These are phyloP conservation scores for Phylloscopus whistleri DNA, from an alignment of 2,113 vertebrate genomes.

Conservation along the genomic window DNA sequence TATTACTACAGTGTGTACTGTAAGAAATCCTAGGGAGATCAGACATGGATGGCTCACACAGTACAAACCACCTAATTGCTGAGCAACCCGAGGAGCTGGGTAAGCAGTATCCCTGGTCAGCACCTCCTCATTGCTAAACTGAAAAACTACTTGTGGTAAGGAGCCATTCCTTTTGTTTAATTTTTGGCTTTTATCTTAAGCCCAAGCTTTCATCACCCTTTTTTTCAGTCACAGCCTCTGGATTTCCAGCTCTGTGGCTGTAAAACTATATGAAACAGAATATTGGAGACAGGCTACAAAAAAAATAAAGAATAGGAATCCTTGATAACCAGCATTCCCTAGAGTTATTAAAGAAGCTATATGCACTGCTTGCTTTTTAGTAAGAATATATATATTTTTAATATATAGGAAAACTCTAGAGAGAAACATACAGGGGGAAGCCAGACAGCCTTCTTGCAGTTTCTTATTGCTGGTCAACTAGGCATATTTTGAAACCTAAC, in stretches of 20 bases:
- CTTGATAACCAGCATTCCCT: background rate
- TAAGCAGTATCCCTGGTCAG: background rate
- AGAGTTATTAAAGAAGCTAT: background rate
- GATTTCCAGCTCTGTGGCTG: background rate
- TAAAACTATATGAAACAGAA: background rate
- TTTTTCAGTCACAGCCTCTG: background rate
- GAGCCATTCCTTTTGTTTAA: background rate
- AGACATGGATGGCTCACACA: background rate
- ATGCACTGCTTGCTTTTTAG: background rate
- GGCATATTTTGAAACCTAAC: background rate
- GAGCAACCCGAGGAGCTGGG: background rate
- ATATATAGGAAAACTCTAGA: background rate
- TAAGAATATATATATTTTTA: background rate
- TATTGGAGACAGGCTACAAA: background rate
- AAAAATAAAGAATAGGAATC: background rate
- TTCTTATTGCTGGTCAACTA: background rate
- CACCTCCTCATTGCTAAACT: background rate
- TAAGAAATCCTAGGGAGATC: background rate
- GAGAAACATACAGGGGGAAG: background rate
- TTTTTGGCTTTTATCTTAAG: constrained; percentile 37
- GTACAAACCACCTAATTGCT: constrained; percentile 32
- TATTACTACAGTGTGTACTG: background rate
- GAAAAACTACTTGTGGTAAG: constrained; percentile 13
- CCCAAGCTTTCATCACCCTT: background rate
- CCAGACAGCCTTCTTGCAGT: background rate